Conservation (phyloP, 2,797 vertebrate genomes). For the Smutsia temminckii region DNA sequence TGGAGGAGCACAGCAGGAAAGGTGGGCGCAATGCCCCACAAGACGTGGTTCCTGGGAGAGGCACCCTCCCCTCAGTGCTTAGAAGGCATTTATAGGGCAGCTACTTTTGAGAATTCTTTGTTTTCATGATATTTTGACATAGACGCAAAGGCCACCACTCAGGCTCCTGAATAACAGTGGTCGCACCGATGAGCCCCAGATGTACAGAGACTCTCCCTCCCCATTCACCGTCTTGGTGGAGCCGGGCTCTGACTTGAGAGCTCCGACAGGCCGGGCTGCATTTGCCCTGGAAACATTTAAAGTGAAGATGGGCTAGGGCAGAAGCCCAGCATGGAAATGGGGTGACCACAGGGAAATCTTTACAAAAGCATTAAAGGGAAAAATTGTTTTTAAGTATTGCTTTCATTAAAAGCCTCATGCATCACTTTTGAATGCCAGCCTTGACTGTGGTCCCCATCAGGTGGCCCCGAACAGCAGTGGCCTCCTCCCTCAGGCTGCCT, state of each 20-base stretch:
- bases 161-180: no score
- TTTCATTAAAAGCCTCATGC: not conserved
- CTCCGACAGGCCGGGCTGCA: fast-evolving
- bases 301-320: not conserved
- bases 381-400: no score
- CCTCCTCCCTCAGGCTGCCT: not conserved
- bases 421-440: no score
- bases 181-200: not conserved
- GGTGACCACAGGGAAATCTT: not conserved
- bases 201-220: not conserved
- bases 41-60: no score
- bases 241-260: not conserved
- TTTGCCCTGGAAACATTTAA: not conserved
- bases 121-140: not conserved
- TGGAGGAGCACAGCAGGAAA: no score
- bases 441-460: no score
- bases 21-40: no score
- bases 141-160: not conserved
- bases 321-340: no score
- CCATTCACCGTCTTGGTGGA: not conserved
- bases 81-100: not conserved
- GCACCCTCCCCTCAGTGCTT: not conserved
- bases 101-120: not conserved
- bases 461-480: not conserved
- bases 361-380: no score